Evolutionary conservation across 2,113 vertebrate species (phyloP).

Genomic region (Bambusicola thoracicus): DNA sequence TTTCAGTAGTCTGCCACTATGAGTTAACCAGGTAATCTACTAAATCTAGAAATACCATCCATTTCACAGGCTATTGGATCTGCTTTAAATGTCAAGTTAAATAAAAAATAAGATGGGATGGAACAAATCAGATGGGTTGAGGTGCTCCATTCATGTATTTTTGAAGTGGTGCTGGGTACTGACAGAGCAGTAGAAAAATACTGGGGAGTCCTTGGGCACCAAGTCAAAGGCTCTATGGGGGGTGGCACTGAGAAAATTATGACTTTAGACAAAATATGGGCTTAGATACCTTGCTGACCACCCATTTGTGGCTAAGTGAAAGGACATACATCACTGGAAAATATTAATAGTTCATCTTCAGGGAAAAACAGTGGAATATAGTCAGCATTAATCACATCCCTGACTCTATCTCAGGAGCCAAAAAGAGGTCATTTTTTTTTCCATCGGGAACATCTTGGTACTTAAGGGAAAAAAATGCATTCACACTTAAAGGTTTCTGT

Average conservation of each 20-base stretch:
- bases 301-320: constrained; percentile 58
- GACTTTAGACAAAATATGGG: constrained; percentile 9
- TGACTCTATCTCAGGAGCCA: constrained; percentile 64
- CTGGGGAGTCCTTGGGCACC: neutral
- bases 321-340: constrained; percentile 64
- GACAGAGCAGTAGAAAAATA: neutral
- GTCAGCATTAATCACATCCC: constrained; percentile 65
- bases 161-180: neutral
- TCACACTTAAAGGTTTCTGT: constrained; percentile 70
- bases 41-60: neutral
- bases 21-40: constrained; percentile 5
- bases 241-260: neutral
- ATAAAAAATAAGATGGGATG: no score
- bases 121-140: neutral
- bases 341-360: constrained; percentile 67
- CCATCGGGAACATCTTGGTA: constrained; percentile 69
- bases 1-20: neutral
- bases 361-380: constrained; percentile 49
- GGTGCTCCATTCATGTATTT: neutral
- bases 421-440: constrained; percentile 63
- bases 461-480: constrained; percentile 66
- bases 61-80: constrained; percentile 13
- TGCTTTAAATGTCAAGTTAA: neutral
- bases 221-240: neutral
- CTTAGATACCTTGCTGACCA: constrained; percentile 55